Percentiles rank a stretch among this genome's conserved stretches.
Conservation (phyloP, 2,113 vertebrate species). For the Leucopternis melanops region DNA sequence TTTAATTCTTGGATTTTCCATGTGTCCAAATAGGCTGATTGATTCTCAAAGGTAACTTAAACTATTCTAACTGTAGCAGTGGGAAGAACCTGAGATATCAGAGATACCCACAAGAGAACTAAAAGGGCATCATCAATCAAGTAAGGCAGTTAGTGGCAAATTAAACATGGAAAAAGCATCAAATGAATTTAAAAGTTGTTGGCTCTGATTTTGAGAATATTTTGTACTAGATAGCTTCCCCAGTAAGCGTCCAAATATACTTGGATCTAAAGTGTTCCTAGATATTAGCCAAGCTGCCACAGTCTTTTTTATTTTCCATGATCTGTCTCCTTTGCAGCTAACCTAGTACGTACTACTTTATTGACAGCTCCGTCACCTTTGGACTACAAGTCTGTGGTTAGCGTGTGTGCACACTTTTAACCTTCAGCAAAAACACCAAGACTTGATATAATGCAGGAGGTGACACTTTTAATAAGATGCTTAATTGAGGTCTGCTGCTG, state of each 20-base stretch:
- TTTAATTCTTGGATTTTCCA: not conserved
- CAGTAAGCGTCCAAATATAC: not conserved
- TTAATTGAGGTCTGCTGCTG: not conserved
- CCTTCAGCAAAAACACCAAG: not conserved
- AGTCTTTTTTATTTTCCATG: not conserved
- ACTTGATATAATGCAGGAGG: not conserved
- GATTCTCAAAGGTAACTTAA: not conserved
- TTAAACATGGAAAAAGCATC: conserved; percentile 27
- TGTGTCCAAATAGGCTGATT: not conserved
- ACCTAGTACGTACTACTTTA: not conserved
- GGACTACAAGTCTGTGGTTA: not conserved
- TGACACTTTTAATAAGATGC: not conserved
- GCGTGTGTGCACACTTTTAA: not conserved
- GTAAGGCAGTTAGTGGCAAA: not conserved
- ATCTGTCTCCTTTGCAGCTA: conserved; percentile 17
- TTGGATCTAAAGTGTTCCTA: conserved; percentile 45
- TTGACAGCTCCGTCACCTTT: not conserved
- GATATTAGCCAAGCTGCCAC: conserved; percentile 27
- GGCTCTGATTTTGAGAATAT: not conserved
- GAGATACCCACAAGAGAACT: not conserved
- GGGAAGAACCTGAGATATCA: not conserved
- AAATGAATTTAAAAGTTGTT: not conserved
- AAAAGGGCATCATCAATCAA: not conserved
- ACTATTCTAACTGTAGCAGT: not conserved
- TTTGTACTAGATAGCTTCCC: conserved; percentile 23